Evolutionary conservation across 2,797 vertebrate species (phyloP).

Genomic region (Loris lydekkerianus): DNA sequence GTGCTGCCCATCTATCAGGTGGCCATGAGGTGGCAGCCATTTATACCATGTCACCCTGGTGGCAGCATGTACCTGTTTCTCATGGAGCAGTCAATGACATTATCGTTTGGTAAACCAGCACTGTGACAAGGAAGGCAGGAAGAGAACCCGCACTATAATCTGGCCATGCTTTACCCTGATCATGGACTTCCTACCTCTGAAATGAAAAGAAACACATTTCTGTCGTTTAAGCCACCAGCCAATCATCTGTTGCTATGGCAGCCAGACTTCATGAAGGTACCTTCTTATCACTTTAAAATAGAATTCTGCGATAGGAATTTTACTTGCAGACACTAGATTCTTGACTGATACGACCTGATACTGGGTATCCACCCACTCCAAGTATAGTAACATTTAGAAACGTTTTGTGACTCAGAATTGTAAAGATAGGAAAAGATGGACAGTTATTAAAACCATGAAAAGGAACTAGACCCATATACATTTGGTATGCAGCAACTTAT

Average conservation of each 20-base stretch:
- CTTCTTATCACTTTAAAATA: background rate
- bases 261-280: background rate
- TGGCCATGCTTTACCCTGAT: background rate
- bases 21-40: background rate
- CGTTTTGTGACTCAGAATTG: background rate
- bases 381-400: background rate
- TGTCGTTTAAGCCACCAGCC: too few relatives aligned
- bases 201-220: background rate
- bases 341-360: background rate
- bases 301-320: background rate
- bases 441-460: background rate
- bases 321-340: background rate
- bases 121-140: background rate
- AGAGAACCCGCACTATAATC: background rate
- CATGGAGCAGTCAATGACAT: background rate
- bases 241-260: background rate
- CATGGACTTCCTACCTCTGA: background rate
- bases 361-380: background rate
- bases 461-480: background rate
- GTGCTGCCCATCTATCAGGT: background rate
- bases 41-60: background rate
- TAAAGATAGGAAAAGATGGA: background rate
- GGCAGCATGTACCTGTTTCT: background rate
- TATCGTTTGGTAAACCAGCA: constrained; percentile 27
- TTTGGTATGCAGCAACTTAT: background rate